Base-by-base conservation (phyloP, 64 coral and sea anemone species). In the Actinia tenebrosa region DNA sequence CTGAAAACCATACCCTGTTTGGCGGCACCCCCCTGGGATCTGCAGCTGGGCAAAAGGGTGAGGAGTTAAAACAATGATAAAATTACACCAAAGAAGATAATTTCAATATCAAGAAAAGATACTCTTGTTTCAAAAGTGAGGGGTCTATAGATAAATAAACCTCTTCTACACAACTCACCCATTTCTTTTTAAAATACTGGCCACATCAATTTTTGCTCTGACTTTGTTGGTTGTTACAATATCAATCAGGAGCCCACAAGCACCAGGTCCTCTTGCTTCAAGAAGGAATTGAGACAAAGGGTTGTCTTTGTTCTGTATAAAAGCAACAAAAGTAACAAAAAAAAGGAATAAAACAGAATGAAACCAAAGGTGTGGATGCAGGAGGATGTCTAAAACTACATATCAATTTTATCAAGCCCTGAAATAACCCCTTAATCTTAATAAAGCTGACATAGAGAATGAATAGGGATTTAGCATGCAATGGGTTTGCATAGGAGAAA, bases 211-310 rank as follows among this genome's bases (percentile, higher is more conserved):
- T 82, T 94, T 98, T 44, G 93, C 91, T 87, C 88, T 94, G 23
- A 92, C 85, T 86, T 88, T 98, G 78, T 95, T 98, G 25, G 82
- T 82, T 78, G 96, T 95, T 2, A 98, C 80, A 45, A 94, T 78
- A 63, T 98, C 90, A 56, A 98, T 90, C 25, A 98, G 64, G 27
- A 98, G 56, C 1, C 96, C 96, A 92, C 96, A 98, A 16, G 89
- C 93, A 78, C 93, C 93, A 55, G 96, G 96, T 4, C 96, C 96
- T 88, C 89, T 89, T 59, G 89, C 86, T 71, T 98, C 96, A 63
- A 99, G 84, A 52, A 92, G 23, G 23, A 59, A 43, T 14, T 90
- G 82, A 44, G 86, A 82, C 79, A 87, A 91, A 64, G 90, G 88
- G 44, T 91, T 85, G 44, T 90, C 97, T 80, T 87, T 95, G 83